Evolutionary conservation across 2,113 vertebrate genomes (phyloP).

Genomic region (Nannospalax galili): DNA sequence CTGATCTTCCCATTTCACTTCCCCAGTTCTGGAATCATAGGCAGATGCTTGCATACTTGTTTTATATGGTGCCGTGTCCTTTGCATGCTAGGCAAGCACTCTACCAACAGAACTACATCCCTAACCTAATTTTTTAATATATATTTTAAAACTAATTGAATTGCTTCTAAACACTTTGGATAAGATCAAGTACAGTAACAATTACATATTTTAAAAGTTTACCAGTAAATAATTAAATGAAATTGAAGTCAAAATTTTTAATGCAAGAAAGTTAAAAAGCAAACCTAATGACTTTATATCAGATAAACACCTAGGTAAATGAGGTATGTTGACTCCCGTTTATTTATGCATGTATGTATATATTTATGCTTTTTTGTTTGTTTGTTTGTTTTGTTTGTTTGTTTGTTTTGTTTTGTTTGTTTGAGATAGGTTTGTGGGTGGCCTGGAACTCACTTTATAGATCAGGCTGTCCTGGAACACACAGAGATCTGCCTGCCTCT

Average conservation of each 20-base stretch:
- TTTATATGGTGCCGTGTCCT: neutral
- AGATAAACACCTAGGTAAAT: neutral
- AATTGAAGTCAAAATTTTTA: slow-evolving; percentile 16
- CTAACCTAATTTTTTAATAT: neutral
- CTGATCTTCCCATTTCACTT: neutral
- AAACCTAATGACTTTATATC: neutral
- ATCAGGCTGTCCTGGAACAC: too few relatives aligned
- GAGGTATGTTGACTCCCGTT: too few relatives aligned
- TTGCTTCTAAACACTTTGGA: neutral
- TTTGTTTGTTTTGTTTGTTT: too few relatives aligned
- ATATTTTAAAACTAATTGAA: neutral
- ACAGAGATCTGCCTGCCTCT: too few relatives aligned
- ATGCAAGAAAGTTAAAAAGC: neutral
- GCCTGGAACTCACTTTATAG: too few relatives aligned
- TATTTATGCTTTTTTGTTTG: too few relatives aligned
- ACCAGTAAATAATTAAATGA: slow-evolving; percentile 18
- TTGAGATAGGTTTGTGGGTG: too few relatives aligned
- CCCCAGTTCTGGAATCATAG: neutral
- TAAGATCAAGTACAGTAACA: neutral
- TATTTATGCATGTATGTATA: too few relatives aligned
- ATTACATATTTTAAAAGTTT: too few relatives aligned
- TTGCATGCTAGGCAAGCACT: neutral
- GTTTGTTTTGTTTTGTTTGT: too few relatives aligned
- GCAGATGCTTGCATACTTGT: too few relatives aligned
- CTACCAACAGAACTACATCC: neutral